Conservation (phyloP, 1,140 invertebrate species). For the Temnothorax curvispinosus region DNA sequence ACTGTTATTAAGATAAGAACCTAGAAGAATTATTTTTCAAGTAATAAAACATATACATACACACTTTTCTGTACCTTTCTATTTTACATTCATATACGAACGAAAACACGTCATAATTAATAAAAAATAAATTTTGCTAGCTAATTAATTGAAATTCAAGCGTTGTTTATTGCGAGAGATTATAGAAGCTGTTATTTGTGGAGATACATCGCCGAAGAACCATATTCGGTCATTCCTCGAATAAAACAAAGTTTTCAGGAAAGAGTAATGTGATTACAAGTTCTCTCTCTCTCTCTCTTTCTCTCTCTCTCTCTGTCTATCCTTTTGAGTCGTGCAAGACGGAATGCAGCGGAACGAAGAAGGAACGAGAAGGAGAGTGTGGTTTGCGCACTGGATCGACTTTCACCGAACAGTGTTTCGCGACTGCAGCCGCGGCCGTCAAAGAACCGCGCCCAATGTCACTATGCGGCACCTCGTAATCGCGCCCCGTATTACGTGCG, state of each 20-base stretch:
- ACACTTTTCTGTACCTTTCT: not conserved
- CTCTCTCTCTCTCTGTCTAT: not conserved
- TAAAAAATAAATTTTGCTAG: not conserved
- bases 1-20: no score
- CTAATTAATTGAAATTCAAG: not conserved
- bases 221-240: not conserved
- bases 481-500: conserved; percentile 69
- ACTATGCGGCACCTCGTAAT: conserved; percentile 70
- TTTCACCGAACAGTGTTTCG: conserved; percentile 67
- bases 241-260: conserved; percentile 1
- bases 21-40: not conserved
- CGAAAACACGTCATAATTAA: not conserved
- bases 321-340: not conserved
- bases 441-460: conserved; percentile 75
- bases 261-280: not conserved
- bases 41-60: no score
- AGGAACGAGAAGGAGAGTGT: not conserved
- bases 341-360: not conserved
- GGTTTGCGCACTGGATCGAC: conserved; percentile 35
- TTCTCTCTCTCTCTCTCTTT: not conserved
- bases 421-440: conserved; percentile 65
- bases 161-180: not conserved
- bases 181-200: not conserved
- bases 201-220: not conserved
- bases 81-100: not conserved